Evolutionary conservation across 2,797 vertebrate species (phyloP).

Genomic region (Muscicapa comitata): DNA sequence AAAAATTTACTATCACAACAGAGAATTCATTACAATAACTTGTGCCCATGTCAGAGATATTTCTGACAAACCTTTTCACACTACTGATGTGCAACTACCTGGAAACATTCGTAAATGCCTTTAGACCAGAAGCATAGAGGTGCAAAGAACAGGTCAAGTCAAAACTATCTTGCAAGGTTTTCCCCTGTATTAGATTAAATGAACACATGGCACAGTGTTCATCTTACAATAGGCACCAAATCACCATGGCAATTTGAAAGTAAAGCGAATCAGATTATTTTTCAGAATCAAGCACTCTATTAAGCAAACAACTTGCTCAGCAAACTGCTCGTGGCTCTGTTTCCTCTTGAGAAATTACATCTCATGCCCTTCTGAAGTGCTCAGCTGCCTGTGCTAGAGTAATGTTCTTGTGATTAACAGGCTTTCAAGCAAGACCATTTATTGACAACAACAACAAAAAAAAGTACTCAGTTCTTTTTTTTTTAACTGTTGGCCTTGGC

Average conservation of each 20-base stretch:
- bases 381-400: background rate
- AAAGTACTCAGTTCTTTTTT: background rate
- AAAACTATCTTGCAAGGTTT: background rate
- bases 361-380: background rate
- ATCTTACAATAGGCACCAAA: background rate
- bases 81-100: background rate
- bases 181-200: background rate
- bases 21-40: background rate
- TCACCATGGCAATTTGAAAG: background rate
- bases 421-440: background rate
- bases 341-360: background rate
- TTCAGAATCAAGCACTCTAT: background rate
- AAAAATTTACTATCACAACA: background rate
- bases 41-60: background rate
- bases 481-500: background rate
- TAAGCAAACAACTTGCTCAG: background rate
- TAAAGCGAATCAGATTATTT: background rate
- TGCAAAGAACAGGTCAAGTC: background rate
- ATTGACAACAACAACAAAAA: background rate
- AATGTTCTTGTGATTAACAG: background rate
- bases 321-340: background rate
- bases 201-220: background rate
- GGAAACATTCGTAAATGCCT: background rate
- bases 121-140: background rate
- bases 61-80: background rate